These are phyloP conservation scores for Phenganax stokvisi DNA, from an alignment of 92 coral and sea anemone genomes.

Conservation along the genomic window DNA sequence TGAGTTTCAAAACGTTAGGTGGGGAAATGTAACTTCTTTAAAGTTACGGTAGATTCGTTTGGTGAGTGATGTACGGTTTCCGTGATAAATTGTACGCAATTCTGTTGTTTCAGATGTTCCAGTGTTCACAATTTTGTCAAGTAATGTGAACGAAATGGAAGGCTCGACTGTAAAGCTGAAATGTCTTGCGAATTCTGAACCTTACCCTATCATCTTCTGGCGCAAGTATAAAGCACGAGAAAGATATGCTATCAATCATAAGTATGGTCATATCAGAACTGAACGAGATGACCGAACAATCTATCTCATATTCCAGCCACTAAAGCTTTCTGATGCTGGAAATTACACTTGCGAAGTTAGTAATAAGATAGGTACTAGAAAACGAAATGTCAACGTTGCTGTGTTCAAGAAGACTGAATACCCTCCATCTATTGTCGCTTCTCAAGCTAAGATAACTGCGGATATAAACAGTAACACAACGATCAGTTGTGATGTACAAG, in stretches of 20 bases:
- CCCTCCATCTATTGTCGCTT: constrained; percentile 52
- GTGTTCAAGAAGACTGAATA: constrained; percentile 49
- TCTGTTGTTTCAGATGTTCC: constrained; percentile 10
- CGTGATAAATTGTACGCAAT: no score
- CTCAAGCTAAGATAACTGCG: constrained; percentile 54
- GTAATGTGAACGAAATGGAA: not conserved
- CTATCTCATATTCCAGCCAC: constrained; percentile 6
- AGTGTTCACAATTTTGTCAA: not conserved
- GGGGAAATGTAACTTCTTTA: no score
- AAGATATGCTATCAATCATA: not conserved
- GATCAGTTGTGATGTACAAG: constrained; percentile 63
- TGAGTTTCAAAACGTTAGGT: no score
- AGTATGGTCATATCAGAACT: constrained; percentile 9
- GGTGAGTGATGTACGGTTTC: not conserved
- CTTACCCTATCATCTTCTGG: constrained; percentile 5
- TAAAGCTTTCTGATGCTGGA: constrained; percentile 22
- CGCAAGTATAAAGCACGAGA: not conserved
- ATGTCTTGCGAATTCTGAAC: constrained; percentile 27
- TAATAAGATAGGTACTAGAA: constrained; percentile 3
- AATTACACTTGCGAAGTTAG: constrained; percentile 27
- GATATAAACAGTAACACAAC: constrained; percentile 45
- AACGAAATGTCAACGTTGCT: constrained; percentile 6
- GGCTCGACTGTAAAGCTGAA: constrained; percentile 24
- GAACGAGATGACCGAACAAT: constrained; percentile 20
- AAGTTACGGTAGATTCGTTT: not conserved